Conservation (phyloP, 2,888 invertebrate genomes). For the Pachycephus smyrnensis region DNA sequence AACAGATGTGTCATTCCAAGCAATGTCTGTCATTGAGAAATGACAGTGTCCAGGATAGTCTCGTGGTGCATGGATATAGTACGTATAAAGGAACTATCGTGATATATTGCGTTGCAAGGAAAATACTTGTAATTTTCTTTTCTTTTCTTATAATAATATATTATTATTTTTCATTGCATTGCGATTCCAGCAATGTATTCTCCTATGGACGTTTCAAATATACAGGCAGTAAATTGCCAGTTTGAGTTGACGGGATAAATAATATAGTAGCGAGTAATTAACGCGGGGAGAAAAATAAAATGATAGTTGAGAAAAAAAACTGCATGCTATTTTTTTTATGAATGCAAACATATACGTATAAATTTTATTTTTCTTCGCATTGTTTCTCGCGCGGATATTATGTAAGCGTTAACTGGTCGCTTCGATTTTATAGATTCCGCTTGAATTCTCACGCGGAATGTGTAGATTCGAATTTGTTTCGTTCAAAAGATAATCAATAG, state of each 20-base stretch:
- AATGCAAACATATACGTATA: not conserved
- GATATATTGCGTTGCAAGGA: not conserved
- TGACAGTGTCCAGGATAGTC: not conserved
- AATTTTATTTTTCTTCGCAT: not conserved
- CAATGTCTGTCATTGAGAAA: not conserved
- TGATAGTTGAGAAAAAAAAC: not conserved
- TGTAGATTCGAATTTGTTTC: not conserved
- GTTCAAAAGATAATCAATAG: not conserved
- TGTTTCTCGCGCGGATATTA: not conserved
- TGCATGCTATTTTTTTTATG: not conserved
- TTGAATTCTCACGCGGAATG: not conserved
- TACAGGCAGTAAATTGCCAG: not conserved
- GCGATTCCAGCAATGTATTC: not conserved
- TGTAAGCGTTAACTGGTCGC: not conserved
- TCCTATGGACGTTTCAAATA: not conserved
- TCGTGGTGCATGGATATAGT: not conserved
- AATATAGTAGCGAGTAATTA: not conserved
- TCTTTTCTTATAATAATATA: not conserved
- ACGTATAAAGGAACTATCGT: not conserved
- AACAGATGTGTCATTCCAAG: not conserved
- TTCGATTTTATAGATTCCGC: too few species aligned
- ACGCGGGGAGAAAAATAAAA: not conserved
- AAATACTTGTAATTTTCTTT: not conserved
- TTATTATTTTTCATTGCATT: not conserved
- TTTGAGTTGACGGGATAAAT: not conserved